Percentiles rank a stretch among this genome's conserved stretches.
Conservation (phyloP, 2,888 invertebrate genomes). For the Flabesymbios commensalis region DNA sequence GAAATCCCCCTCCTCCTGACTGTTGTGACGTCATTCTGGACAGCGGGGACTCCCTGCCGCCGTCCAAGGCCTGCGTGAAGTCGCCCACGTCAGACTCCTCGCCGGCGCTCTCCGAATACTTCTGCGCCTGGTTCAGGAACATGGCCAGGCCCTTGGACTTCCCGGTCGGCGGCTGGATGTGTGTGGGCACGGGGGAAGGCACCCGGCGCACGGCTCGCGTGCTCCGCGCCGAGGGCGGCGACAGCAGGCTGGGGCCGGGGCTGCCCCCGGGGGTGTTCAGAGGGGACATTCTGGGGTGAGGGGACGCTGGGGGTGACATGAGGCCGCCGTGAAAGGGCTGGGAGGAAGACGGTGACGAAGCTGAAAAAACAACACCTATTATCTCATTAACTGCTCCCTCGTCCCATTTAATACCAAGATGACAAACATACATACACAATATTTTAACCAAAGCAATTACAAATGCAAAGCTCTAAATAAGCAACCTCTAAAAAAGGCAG, state of each 20-base stretch:
- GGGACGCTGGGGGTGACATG: background rate
- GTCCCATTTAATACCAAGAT: too few relatives aligned
- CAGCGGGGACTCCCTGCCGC: too few relatives aligned
- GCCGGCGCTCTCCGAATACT: background rate
- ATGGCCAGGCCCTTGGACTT: slow-evolving; percentile 15
- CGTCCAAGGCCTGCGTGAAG: too few relatives aligned
- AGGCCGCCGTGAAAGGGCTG: background rate
- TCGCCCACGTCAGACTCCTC: background rate
- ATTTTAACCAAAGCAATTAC: too few relatives aligned
- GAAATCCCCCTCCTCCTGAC: too few relatives aligned
- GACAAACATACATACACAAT: too few relatives aligned
- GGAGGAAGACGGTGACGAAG: too few relatives aligned
- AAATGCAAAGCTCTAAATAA: too few relatives aligned
- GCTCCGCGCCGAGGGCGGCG: background rate
- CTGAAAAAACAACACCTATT: too few relatives aligned
- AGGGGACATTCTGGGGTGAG: background rate
- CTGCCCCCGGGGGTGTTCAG: background rate
- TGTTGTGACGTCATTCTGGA: too few relatives aligned
- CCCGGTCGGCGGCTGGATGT: background rate
- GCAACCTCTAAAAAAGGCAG: too few relatives aligned
- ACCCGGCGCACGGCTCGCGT: background rate
- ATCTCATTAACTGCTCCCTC: too few relatives aligned
- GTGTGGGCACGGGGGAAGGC: background rate
- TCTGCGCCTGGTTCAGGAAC: slow-evolving; percentile 10
- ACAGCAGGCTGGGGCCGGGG: background rate